These are phyloP conservation scores for Leptinotarsa juncta DNA, from an alignment of 2,888 invertebrate species.

Conservation along the genomic window DNA sequence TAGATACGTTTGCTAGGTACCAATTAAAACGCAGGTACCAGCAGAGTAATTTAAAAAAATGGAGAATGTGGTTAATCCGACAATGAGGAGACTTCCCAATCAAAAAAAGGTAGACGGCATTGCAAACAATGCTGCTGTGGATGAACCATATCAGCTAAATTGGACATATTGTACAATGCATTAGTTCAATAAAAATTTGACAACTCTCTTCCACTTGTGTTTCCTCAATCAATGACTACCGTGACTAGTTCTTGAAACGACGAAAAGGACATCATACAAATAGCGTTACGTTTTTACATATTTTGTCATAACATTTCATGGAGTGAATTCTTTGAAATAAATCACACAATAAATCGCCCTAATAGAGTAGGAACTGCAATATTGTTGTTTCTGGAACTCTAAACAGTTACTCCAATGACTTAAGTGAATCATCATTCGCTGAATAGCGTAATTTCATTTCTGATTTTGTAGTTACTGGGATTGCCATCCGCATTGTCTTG, in stretches of 20 bases:
- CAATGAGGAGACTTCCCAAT: not conserved
- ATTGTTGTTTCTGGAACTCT: conserved; percentile 13
- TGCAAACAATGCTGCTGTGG: conserved; percentile 20
- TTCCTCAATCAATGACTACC: not conserved
- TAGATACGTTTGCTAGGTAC: too few species aligned
- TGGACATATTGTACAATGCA: not conserved
- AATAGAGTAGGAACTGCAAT: not conserved
- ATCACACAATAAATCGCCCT: not conserved
- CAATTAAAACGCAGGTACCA: too few species aligned
- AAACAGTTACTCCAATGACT: conserved; percentile 12
- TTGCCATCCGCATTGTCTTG: conserved; percentile 11
- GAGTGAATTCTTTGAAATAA: not conserved
- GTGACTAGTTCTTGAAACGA: conserved; percentile 5
- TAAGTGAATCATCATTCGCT: not conserved
- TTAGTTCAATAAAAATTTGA: conserved; percentile 1
- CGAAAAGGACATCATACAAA: conserved; percentile 10
- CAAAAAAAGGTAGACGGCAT: conserved; percentile 28
- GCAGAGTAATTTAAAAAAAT: not conserved
- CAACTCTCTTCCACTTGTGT: not conserved
- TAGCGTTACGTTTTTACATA: not conserved
- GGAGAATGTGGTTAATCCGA: not conserved
- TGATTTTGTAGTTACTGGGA: conserved; percentile 17
- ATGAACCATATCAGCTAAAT: conserved; percentile 28
- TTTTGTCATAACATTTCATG: not conserved
- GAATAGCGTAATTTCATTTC: conserved; percentile 15